Base-by-base conservation (phyloP, 2,113 vertebrate genomes). In the Micromys minutus region DNA sequence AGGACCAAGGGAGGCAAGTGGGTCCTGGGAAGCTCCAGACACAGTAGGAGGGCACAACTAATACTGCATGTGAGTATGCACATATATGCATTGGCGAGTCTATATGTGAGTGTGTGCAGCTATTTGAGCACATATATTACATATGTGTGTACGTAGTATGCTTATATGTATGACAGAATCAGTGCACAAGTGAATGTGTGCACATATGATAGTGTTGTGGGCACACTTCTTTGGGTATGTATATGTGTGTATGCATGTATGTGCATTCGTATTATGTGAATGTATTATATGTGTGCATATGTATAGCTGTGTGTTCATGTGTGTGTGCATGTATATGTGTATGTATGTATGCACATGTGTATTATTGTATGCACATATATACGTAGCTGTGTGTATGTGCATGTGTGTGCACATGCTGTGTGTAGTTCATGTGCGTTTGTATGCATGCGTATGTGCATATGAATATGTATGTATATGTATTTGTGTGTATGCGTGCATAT, bases 191-290 rank as follows among this genome's bases (percentile, higher is more conserved):
- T 71, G 17, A 71, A 39, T 63, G 59, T 34, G 34, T 36, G 7
- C 12, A 26, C 22, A 29, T 17, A 8, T 42, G 39, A 55, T 24
- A 6, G 11, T 22, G 29, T 1, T 1, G 4, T 0, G 7, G 0
- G 1, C 0, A 3, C 45, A 52, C 16, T 31, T 34, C 7, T 3
- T 16, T 7, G 57, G 5, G 34, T 45, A 10, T 3, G 50, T 4
- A 45, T 21, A 16, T 7, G 10, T 7, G 9, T 39, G 22, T 75
- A 22, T 89, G 45, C 36, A 47, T 42, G 34, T 42, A 11, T 5
- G 50, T 52, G 50, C 3, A 52, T n/a, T 5, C 2, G 57, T 1
- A n/a, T 24, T 19, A 24, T 52, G 47, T 55, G 75, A 50, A 8
- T 77, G 45, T 1, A 21, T 81, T n/a, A n/a, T n/a, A n/a, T 3